Evolutionary conservation across 2,113 vertebrate species (phyloP), one percentile per base, ranked within the genome.

Genomic region (Pseudopipra pipra): DNA sequence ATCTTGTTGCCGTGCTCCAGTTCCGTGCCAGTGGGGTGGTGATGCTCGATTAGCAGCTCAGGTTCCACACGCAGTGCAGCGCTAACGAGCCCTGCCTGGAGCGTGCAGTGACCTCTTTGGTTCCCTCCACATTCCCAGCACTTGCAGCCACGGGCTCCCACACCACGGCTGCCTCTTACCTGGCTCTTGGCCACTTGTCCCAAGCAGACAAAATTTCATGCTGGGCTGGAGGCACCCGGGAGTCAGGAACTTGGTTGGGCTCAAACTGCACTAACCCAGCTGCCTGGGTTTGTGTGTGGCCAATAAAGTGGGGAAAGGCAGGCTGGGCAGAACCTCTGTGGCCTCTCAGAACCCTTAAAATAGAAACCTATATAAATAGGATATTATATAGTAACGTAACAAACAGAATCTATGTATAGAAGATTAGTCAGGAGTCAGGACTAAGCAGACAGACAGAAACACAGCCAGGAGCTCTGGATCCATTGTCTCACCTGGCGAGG

Each of bases 221-320:
- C 72, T 28, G 63, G 44, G 67, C 67, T 8, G n/a, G 33, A 9
- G 67, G 4, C 37, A 28, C 3, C 20, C n/a, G 0, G n/a, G 46
- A 28, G 19, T 7, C 5, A 0, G 46, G 28, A 39, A 4, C 51
- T 61, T 14, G 5, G 27, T 17, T 24, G 72, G 73, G 27, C 39
- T 71, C 55, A 1, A 5, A 27, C 35, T 35, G 71, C 63, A 5
- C 14, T 5, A 20, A 12, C 7, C 15, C 47, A 10, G 24, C 47
- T 39, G 73, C 77, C 35, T 2, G 1, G 0, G 0, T 3, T n/a
- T 21, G 10, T 4, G 43, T 5, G 55, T 4, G 3, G 18, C 3
- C 3, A 8, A 6, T 52, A 20, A 56, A 61, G 62, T 0, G 2
- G 46, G 70, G 72, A n/a, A 58, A 65, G 28, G 31, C 62, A 43